These are phyloP conservation scores for Heliconius himera DNA, from an alignment of 1,140 invertebrate species.

Conservation along the genomic window DNA sequence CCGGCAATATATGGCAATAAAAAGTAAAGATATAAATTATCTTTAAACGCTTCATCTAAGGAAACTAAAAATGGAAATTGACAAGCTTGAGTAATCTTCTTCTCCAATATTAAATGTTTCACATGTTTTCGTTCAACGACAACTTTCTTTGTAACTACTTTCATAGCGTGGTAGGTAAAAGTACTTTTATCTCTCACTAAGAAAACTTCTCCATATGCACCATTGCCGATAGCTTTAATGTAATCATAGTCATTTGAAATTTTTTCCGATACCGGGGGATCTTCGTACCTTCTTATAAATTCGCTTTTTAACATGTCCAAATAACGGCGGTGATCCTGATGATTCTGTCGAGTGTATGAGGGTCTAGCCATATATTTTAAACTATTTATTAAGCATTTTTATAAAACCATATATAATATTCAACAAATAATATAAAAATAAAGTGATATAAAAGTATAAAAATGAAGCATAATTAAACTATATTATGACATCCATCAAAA, in stretches of 20 bases:
- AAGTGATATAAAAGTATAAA: constrained; percentile 1
- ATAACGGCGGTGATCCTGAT: constrained; percentile 66
- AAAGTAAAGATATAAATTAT: constrained; percentile 92
- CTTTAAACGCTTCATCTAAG: constrained; percentile 91
- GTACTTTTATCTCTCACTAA: constrained; percentile 87
- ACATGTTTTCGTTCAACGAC: constrained; percentile 93
- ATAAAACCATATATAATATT: constrained; percentile 11
- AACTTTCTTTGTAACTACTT: constrained; percentile 94
- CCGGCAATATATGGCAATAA: constrained; percentile 91
- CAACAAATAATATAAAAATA: constrained; percentile 7
- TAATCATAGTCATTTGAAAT: constrained; percentile 57
- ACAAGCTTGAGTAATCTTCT: constrained; percentile 89
- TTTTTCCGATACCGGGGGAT: constrained; percentile 43
- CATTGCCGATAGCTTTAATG: constrained; percentile 88
- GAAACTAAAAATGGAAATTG: constrained; percentile 92
- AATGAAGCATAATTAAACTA: neutral
- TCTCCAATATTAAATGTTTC: constrained; percentile 90
- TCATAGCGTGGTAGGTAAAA: constrained; percentile 91
- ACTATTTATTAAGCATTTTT: constrained; percentile 39
- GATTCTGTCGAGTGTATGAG: constrained; percentile 54
- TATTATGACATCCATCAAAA: constrained; percentile 3
- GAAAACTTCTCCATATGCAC: constrained; percentile 94
- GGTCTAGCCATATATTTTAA: constrained; percentile 55
- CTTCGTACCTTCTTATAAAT: constrained; percentile 57
- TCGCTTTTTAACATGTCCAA: constrained; percentile 66